These are phyloP conservation scores for Cyrtonyx montezumae DNA, from an alignment of 2,113 vertebrate genomes.

Conservation along the genomic window DNA sequence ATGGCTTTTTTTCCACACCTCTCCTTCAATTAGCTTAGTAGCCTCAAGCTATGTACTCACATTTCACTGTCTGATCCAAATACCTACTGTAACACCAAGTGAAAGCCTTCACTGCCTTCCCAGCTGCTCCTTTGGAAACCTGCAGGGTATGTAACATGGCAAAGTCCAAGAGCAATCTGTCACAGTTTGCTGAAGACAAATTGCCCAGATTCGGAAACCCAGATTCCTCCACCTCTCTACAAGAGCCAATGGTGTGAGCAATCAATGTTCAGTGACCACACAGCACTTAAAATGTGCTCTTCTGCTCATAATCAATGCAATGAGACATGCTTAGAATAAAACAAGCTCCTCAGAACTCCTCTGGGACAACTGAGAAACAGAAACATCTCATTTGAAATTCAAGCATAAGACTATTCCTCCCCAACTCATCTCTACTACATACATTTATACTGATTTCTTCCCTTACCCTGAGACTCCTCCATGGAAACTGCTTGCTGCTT, in stretches of 20 bases:
- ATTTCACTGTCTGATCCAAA: not conserved
- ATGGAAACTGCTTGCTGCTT: not conserved
- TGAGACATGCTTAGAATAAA: not conserved
- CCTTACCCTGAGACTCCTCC: not conserved
- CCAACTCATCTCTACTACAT: accelerated
- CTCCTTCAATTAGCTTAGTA: not conserved
- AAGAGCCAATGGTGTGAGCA: accelerated
- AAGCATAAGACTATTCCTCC: not conserved
- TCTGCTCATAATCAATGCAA: not conserved
- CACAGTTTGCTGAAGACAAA: not conserved
- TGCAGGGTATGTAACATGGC: not conserved
- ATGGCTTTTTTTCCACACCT: not conserved
- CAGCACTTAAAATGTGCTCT: not conserved
- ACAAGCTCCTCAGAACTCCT: not conserved
- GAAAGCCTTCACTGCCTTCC: not conserved
- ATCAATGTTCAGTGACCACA: not conserved
- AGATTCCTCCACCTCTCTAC: not conserved
- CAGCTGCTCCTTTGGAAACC: constrained; percentile 25
- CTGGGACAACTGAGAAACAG: not conserved
- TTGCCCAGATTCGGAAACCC: not conserved
- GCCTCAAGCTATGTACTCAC: not conserved
- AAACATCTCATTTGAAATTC: not conserved
- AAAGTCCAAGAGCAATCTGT: not conserved
- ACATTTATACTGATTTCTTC: not conserved
- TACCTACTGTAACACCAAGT: constrained; percentile 5